Conservation (phyloP, 1,140 invertebrate genomes). For the Plectus sambesii region DNA sequence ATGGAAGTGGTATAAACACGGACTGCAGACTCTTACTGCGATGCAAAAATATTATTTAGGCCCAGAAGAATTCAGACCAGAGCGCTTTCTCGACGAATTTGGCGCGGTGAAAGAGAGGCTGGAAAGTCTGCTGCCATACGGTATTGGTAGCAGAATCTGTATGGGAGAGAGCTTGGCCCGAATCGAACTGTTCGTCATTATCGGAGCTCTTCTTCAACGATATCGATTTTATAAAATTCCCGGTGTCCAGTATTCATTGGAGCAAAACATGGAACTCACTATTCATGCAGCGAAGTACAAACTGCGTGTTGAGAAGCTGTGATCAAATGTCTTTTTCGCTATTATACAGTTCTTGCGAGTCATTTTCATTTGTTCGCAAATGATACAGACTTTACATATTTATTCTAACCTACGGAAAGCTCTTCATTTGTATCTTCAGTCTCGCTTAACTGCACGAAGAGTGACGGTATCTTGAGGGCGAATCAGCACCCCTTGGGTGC, state of each 20-base stretch:
- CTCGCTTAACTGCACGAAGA: too few species aligned
- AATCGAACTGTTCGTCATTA: slow-evolving; percentile 11
- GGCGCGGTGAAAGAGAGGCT: slow-evolving; percentile 10
- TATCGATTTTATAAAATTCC: too few species aligned
- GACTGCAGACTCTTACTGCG: slow-evolving; percentile 1
- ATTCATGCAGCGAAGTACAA: too few species aligned
- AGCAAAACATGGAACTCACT: too few species aligned
- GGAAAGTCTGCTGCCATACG: slow-evolving; percentile 10
- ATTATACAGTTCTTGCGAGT: background rate
- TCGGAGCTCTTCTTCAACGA: slow-evolving; percentile 6
- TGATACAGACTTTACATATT: background rate
- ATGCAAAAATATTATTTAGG: slow-evolving; percentile 10
- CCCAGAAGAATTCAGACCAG: slow-evolving; percentile 2
- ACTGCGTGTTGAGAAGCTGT: too few species aligned
- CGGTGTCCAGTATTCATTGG: too few species aligned
- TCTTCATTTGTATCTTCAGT: too few species aligned
- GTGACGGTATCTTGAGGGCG: too few species aligned
- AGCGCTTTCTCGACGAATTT: background rate
- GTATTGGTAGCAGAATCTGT: slow-evolving; percentile 14
- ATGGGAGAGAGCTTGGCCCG: slow-evolving; percentile 12
- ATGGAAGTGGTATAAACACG: background rate
- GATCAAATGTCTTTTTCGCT: too few species aligned
- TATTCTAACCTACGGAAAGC: too few species aligned
- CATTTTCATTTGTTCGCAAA: background rate
- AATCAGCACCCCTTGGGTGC: too few species aligned